Conservation (phyloP, 2,888 invertebrate species). For the Cepaea hortensis region DNA sequence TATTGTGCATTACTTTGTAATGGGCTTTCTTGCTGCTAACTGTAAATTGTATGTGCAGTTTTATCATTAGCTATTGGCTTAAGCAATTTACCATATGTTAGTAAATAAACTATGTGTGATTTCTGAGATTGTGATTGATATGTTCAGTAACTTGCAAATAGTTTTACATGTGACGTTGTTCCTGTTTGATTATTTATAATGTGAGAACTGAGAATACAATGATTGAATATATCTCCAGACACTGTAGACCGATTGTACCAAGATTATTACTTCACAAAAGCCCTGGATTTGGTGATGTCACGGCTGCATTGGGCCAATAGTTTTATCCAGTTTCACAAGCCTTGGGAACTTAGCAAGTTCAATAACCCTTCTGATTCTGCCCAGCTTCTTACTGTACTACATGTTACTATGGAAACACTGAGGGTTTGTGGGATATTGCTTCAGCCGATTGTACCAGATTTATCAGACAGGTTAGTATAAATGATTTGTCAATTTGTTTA, state of each 20-base stretch:
- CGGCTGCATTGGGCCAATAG: slow-evolving; percentile 87
- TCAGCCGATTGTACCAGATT: slow-evolving; percentile 89
- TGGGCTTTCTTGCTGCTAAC: too few species aligned
- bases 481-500: background rate
- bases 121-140: too few species aligned
- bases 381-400: slow-evolving; percentile 83
- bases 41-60: too few species aligned
- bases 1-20: too few species aligned
- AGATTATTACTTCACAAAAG: slow-evolving; percentile 88
- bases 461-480: slow-evolving; percentile 76
- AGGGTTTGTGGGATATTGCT: slow-evolving; percentile 88
- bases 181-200: too few species aligned
- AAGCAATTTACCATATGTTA: too few species aligned
- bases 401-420: slow-evolving; percentile 89
- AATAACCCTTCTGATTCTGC: slow-evolving; percentile 77
- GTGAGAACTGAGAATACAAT: background rate
- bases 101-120: too few species aligned
- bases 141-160: too few species aligned
- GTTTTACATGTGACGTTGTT: too few species aligned
- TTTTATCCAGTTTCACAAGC: slow-evolving; percentile 90
- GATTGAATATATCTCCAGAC: slow-evolving; percentile 71
- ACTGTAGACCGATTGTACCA: slow-evolving; percentile 83
- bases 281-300: slow-evolving; percentile 85
- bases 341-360: slow-evolving; percentile 88
- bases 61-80: too few species aligned